Evolutionary conservation across 2,797 vertebrate genomes (phyloP).

Genomic region (Malurus leucopterus): DNA sequence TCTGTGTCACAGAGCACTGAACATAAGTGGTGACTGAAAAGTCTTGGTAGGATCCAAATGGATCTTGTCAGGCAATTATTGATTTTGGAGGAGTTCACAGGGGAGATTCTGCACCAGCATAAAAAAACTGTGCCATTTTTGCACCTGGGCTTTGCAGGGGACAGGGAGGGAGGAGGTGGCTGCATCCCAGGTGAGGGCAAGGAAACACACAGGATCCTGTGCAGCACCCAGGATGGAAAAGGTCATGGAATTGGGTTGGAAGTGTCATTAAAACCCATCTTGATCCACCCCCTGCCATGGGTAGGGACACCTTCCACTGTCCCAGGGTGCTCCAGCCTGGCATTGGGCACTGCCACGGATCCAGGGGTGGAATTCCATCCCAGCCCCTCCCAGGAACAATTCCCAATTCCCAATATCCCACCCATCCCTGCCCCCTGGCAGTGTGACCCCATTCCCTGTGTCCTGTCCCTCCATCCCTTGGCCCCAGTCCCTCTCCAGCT

Average conservation of each 20-base stretch:
- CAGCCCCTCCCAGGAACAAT: neutral
- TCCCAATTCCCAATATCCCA: neutral
- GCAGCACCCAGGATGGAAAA: neutral
- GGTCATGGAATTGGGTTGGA: neutral
- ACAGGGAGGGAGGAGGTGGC: neutral
- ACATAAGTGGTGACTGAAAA: neutral
- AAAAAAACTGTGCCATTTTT: accelerated
- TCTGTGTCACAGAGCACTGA: neutral
- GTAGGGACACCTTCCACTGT: neutral
- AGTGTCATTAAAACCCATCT: neutral
- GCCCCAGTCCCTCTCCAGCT: neutral
- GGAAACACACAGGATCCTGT: neutral
- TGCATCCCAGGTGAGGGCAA: accelerated
- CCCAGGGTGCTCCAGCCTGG: accelerated
- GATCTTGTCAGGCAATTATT: neutral
- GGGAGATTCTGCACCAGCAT: neutral
- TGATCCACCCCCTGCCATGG: accelerated
- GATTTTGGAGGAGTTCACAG: neutral
- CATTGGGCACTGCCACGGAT: neutral
- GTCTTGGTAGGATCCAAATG: neutral
- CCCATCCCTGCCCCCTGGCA: neutral
- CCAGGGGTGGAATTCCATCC: neutral
- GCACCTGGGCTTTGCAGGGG: neutral
- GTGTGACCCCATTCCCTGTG: neutral
- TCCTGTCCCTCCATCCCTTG: neutral